Evolutionary conservation across 2,888 invertebrate species (phyloP), one percentile per base, ranked within the genome.

Genomic region (Nemurella pictetii): DNA sequence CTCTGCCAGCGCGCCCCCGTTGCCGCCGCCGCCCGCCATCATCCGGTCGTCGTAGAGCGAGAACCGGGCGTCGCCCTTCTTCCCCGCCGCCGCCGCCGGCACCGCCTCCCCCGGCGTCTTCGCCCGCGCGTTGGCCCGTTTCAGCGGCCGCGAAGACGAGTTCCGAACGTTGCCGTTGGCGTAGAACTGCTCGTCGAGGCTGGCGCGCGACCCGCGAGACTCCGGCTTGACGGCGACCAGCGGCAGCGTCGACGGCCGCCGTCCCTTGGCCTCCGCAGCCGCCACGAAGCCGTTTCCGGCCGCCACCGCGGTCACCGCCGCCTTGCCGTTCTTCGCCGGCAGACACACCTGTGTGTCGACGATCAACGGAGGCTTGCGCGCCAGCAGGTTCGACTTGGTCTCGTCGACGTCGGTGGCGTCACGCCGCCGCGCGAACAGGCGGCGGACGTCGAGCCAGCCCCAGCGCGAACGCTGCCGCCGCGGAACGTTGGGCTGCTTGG

Each of bases 1-100:
- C 4, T 32, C 80, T n/a, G 80, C n/a, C 25, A 81, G 35, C 3
- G 5, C 3, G 30, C 35, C 80, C 25, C n/a, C 2, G 72, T 36
- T 15, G 29, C 72, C 72, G 2, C 0, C 26, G 5, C 72, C 78
- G 26, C 74, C 30, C 5, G 93, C 93, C 97, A 97, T 97, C 93
- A 97, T 96, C 77, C 97, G 92, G 89, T 97, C 97, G 88, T 97
- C 97, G 88, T 97, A 97, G 27, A 97, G 91, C 80, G 97, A 97
- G 88, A 97, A 93, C 87, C 97, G 90, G 1, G 92, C 91, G 3
- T 89, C 87, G 5, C 91, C 93, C 87, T 95, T 94, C 77, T 94
- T 94, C 86, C 94, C 92, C 74, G 92, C 92, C 0, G 94, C 92
- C 0, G 96, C 95, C 0, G 96, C 95, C 0, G 95, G 94, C 0